These are phyloP conservation scores for Triplophysa bombifrons DNA, from an alignment of 2,797 vertebrate genomes.

Conservation along the genomic window DNA sequence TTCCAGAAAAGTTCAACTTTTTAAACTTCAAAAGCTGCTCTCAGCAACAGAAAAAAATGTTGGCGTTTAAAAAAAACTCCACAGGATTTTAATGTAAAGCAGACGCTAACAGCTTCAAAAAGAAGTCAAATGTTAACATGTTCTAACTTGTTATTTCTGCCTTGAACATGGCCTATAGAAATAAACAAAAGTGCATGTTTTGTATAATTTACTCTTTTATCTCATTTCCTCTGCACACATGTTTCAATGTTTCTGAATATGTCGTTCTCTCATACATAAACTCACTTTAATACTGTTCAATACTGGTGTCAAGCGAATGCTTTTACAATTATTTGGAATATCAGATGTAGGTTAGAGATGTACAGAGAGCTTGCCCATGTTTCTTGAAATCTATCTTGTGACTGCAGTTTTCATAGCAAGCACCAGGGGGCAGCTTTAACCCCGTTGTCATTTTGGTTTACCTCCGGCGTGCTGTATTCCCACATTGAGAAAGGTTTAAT, in stretches of 20 bases:
- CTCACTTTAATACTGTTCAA: too few relatives aligned
- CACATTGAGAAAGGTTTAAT: background rate
- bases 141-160: background rate
- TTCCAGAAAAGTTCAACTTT: too few relatives aligned
- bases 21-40: too few relatives aligned
- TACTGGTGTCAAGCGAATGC: background rate
- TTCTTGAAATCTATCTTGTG: background rate
- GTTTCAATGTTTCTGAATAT: too few relatives aligned
- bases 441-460: background rate
- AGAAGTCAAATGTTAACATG: too few relatives aligned
- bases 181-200: too few relatives aligned
- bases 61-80: too few relatives aligned
- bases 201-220: background rate
- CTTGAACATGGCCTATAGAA: background rate
- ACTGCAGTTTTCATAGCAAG: background rate
- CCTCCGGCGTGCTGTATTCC: background rate
- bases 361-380: background rate
- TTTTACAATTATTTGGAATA: background rate
- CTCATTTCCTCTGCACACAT: background rate
- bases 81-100: too few relatives aligned
- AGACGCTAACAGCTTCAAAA: too few relatives aligned
- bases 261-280: too few relatives aligned
- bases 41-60: too few relatives aligned
- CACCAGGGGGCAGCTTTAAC: conserved; percentile 18
- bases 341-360: background rate